phyloP scores from a whole-genome alignment of 1,140 invertebrate genomes.

The Stegodyphus mimosarum region DNA sequence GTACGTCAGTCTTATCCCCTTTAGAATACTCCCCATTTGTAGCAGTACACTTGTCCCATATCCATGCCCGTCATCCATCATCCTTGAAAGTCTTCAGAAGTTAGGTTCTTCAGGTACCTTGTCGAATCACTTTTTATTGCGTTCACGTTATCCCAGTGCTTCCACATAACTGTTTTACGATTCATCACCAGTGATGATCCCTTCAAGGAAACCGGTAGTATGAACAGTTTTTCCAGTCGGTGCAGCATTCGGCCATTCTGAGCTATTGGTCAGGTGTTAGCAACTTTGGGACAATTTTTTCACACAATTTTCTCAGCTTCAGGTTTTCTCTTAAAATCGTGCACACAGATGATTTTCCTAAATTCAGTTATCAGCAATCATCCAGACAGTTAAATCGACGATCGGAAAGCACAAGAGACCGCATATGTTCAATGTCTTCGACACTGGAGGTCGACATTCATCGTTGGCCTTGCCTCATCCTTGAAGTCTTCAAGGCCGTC shows the following conservation, averaged over 20 bases:
- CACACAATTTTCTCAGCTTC: not conserved
- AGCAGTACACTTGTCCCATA: not conserved
- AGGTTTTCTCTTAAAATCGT: not conserved
- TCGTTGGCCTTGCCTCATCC: not conserved
- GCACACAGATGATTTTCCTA: no score
- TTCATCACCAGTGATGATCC: not conserved
- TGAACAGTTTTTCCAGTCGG: not conserved
- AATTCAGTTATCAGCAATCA: not conserved
- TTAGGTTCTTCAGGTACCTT: not conserved
- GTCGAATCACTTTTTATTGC: not conserved
- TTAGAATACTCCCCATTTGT: not conserved
- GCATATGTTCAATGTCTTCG: not conserved
- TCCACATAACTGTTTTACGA: not conserved
- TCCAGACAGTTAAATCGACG: not conserved
- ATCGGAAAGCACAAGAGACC: not conserved
- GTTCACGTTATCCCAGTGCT: not conserved
- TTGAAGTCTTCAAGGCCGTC: not conserved
- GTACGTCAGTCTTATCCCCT: not conserved
- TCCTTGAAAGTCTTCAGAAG: not conserved
- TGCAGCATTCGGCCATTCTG: not conserved
- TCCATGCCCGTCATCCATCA: not conserved
- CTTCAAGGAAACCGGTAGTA: not conserved
- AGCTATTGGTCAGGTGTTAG: not conserved
- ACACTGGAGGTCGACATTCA: not conserved
- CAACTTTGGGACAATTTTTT: not conserved